Percentiles rank a stretch among this genome's conserved stretches.
phyloP scores from a whole-genome alignment of 2,113 vertebrate species.

The Lycocorax pyrrhopterus region DNA sequence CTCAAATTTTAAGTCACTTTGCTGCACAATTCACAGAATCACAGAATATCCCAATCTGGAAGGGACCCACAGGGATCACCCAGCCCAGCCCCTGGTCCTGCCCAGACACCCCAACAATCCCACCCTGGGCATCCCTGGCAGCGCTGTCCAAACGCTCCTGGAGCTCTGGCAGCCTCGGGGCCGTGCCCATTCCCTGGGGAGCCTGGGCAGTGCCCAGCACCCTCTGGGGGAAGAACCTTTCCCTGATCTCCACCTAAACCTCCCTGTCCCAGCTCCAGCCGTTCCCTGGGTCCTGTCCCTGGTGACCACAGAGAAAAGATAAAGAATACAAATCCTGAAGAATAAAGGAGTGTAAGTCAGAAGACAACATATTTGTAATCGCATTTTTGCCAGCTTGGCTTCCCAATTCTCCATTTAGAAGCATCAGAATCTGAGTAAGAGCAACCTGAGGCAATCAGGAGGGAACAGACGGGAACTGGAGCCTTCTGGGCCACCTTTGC shows the following conservation, averaged over 20 bases:
- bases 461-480: slow-evolving; percentile 12
- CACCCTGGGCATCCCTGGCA: background rate
- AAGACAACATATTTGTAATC: background rate
- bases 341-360: background rate
- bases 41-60: background rate
- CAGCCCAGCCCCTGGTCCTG: rapidly evolving
- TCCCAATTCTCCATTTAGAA: background rate
- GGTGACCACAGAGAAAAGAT: background rate
- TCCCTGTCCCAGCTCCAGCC: background rate
- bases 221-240: background rate
- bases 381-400: background rate
- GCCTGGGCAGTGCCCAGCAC: background rate
- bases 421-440: background rate
- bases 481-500: slow-evolving; percentile 38
- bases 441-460: background rate
- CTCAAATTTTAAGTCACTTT: background rate
- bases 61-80: rapidly evolving
- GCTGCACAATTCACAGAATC: background rate
- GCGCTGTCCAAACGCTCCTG: background rate
- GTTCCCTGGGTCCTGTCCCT: no score
- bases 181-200: background rate
- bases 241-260: rapidly evolving
- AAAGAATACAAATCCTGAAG: background rate
- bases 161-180: background rate
- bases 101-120: rapidly evolving